These are phyloP conservation scores for Apodemia mormo DNA, from an alignment of 2,888 invertebrate species.

Conservation along the genomic window DNA sequence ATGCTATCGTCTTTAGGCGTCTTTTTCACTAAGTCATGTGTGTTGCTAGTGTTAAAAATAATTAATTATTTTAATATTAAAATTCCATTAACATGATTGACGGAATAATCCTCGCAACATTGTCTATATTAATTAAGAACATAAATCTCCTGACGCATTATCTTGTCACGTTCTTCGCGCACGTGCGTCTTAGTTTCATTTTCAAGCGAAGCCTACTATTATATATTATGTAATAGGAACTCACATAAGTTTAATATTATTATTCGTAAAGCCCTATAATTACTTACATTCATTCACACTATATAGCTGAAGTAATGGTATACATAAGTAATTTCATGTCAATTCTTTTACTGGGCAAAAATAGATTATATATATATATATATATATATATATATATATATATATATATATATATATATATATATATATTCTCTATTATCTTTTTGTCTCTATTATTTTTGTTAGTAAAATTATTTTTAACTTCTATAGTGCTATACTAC, in stretches of 20 bases:
- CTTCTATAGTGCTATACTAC: too few relatives aligned
- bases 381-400: too few relatives aligned
- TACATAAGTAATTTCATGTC: too few relatives aligned
- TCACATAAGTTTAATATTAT: constrained; percentile 3
- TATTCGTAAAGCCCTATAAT: neutral
- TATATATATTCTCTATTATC: too few relatives aligned
- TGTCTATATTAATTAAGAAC: constrained; percentile 1
- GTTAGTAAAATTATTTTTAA: too few relatives aligned
- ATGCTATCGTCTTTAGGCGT: neutral
- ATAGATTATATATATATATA: too few relatives aligned
- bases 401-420: too few relatives aligned
- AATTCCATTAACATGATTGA: neutral
- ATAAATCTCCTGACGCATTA: constrained; percentile 14
- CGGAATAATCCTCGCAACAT: neutral
- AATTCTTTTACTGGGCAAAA: too few relatives aligned
- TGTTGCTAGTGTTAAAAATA: neutral
- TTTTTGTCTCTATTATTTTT: too few relatives aligned
- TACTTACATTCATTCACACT: too few relatives aligned
- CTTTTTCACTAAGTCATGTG: neutral
- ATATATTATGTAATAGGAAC: neutral
- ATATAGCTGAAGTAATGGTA: neutral
- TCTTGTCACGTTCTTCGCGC: constrained; percentile 6
- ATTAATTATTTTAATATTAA: neutral
- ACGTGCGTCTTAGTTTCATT: constrained; percentile 13
- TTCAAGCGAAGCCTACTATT: neutral